Conservation (phyloP, 1,140 invertebrate species). For the Drosophila tsacasi region DNA sequence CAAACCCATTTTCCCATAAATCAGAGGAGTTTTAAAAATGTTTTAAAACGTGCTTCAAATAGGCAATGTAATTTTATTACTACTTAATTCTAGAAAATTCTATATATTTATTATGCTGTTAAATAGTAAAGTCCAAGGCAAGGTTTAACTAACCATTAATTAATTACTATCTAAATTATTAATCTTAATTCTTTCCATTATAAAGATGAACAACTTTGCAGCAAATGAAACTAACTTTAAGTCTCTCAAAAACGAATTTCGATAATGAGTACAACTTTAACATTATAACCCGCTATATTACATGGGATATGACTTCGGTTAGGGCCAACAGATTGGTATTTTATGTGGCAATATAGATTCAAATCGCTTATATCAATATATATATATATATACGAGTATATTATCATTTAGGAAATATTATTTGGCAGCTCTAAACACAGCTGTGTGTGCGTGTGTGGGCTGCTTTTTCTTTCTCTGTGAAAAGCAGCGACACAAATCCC, state of each 20-base stretch:
- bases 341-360: constrained; percentile 10
- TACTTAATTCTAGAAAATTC: too few relatives aligned
- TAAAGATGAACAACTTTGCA: neutral
- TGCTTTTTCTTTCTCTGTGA: constrained; percentile 16
- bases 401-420: neutral
- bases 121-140: too few relatives aligned
- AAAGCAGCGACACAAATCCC: constrained; percentile 35
- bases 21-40: too few relatives aligned
- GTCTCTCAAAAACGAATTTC: neutral
- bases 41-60: too few relatives aligned
- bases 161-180: neutral
- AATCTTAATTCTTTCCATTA: neutral
- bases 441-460: neutral
- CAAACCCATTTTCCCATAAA: too few relatives aligned
- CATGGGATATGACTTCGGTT: neutral
- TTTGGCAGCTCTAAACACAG: constrained; percentile 4
- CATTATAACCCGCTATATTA: neutral
- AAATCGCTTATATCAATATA: constrained; percentile 1
- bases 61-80: too few relatives aligned
- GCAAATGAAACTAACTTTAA: neutral
- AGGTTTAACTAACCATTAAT: neutral
- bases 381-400: neutral
- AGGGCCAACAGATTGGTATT: neutral
- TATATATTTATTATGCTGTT: too few relatives aligned
- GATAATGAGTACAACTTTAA: neutral